Evolutionary conservation across 2,113 vertebrate genomes (phyloP), one percentile per base, ranked within the genome.

Genomic region (Sturnira hondurensis): DNA sequence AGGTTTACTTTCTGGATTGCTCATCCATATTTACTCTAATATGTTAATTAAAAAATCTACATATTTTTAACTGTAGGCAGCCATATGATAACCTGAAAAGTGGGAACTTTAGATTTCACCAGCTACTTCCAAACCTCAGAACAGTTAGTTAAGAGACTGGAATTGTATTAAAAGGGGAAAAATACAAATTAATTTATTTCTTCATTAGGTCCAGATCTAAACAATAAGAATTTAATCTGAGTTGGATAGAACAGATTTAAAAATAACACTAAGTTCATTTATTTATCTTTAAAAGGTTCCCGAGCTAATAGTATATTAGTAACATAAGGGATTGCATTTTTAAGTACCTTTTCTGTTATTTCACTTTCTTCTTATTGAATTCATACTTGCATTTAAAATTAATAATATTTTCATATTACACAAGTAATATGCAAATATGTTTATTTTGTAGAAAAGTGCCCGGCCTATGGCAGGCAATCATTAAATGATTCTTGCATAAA

Each of bases 401-500:
- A 47, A 92, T 90, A 91, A 33, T 61, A 86, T 93, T 94, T 91
- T 26, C 58, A 86, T 89, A 67, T 71, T 91, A 94, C 4, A 41
- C 22, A 88, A 92, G 13, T 61, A 82, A 52, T 78, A 92, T 5
- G 28, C n/a, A 70, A 70, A 74, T 65, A 61, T 8, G 84, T 93
- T 76, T 45, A 58, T 93, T 4, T 85, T 74, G 11, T 94, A 78
- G 50, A 94, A 73, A 36, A 86, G 8, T 71, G 28, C 15, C n/a
- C 50, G 31, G 33, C 5, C 83, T 12, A 56, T 63, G 71, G 4
- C 2, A 86, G 56, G 43, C 28, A 95, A 26, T 71, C 52, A 82
- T 95, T 71, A 82, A 65, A 86, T 41, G 85, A 63, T 93, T 92
- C 22, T 71, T 70, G 24, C 89, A 85, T 93, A 16, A 96, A 88